These are phyloP conservation scores for Eufriesea mexicana DNA, from an alignment of 1,140 invertebrate genomes.

Conservation along the genomic window DNA sequence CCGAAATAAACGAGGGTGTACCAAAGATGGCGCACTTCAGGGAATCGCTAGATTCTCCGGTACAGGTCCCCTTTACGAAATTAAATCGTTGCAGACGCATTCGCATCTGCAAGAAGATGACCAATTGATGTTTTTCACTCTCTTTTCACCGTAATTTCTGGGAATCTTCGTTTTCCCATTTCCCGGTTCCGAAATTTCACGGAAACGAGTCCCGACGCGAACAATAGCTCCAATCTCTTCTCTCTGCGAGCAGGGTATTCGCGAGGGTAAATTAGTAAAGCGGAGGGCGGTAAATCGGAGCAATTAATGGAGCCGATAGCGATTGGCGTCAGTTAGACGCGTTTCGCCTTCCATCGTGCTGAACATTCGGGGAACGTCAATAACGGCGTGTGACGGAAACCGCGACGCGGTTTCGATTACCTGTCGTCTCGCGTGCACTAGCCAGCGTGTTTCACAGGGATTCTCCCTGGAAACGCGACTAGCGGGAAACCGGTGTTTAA, in stretches of 20 bases:
- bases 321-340: not conserved
- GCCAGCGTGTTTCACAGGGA: not conserved
- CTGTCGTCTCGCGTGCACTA: not conserved
- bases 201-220: no score
- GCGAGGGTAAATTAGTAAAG: no score
- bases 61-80: slow-evolving; percentile 1
- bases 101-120: not conserved
- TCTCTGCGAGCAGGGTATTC: no score
- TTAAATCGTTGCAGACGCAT: not conserved
- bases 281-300: no score
- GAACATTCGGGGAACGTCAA: not conserved
- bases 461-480: not conserved
- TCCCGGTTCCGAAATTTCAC: no score
- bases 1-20: slow-evolving; percentile 14
- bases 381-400: not conserved
- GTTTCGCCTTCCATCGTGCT: not conserved
- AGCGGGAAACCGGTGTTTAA: slow-evolving; percentile 18
- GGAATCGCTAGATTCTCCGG: slow-evolving; percentile 6
- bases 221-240: no score
- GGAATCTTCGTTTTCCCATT: no score
- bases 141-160: no score
- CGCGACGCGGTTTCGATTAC: slow-evolving; percentile 23
- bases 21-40: slow-evolving; percentile 1
- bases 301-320: not conserved
- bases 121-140: no score